A percentile compares a stretch with the other conserved stretches of the same genome.
Evolutionary conservation across 2,797 vertebrate species (phyloP).

Genomic region (Heterohyrax brucei): DNA sequence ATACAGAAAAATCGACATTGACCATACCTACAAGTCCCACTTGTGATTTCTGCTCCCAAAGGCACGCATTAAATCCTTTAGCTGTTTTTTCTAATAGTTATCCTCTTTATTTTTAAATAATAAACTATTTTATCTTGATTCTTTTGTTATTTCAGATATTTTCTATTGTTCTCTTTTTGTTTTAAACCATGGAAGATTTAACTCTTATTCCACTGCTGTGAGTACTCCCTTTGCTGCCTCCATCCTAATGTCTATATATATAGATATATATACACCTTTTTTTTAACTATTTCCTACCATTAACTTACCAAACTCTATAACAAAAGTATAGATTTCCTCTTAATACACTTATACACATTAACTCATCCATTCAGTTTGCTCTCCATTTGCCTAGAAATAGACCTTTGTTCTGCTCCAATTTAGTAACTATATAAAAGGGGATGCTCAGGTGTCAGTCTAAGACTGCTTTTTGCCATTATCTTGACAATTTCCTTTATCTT

Average conservation of each 20-base stretch:
- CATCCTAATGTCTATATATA: neutral
- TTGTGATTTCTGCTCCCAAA: slow-evolving; percentile 37
- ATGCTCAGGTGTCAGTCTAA: neutral
- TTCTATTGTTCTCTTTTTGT: neutral
- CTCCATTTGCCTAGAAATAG: slow-evolving; percentile 18
- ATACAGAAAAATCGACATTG: neutral
- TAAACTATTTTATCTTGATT: neutral
- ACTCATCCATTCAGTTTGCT: neutral
- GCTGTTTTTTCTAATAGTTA: slow-evolving; percentile 7
- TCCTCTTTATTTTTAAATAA: slow-evolving; percentile 36
- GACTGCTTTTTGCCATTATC: neutral
- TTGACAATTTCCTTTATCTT: neutral
- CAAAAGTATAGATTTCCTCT: neutral
- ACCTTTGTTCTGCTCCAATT: neutral
- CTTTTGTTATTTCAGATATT: neutral
- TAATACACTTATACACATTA: neutral
- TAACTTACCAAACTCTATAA: slow-evolving; percentile 40
- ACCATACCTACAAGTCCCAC: neutral
- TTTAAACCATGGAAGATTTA: neutral
- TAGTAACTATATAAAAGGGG: slow-evolving; percentile 27
- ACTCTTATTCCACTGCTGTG: neutral
- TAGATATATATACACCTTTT: too few species aligned
- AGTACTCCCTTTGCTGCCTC: neutral
- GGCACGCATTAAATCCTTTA: slow-evolving; percentile 31
- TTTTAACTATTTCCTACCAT: neutral